Base-by-base conservation (phyloP, 2,797 vertebrate genomes). In the Sebastes miniatus region DNA sequence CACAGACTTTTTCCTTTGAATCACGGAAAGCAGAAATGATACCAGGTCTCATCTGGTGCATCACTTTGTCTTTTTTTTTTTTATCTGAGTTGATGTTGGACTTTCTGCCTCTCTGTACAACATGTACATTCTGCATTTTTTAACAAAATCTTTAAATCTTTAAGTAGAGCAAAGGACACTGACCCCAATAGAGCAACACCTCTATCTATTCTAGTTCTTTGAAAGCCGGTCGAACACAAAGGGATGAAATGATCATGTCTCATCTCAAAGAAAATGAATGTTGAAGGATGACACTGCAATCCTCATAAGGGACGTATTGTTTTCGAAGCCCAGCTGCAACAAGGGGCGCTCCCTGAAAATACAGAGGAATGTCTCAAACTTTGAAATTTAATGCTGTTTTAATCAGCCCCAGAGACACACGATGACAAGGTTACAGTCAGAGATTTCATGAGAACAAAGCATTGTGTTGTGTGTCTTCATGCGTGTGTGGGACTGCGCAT, bases 281-380 rank as follows among this genome's bases (percentile, higher is more conserved):
- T 73, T 76, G 56, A 81, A 39, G 61, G 70, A 73, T 89, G 88
- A 91, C 79, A 59, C n/a, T 32, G 77, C 84, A 82, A 11, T 86
- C 67, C 84, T 76, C 62, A 90, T 81, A 92, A 90, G 14, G 58
- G 74, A 39, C 6, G 56, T 68, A 91, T 91, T 95, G 93, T 95
- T 84, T 87, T 43, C 57, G 36, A 79, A 64, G 52, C 27, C 84
- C 92, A 95, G 92, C 92, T 94, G 94, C 86, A 87, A 72, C 4
- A n/a, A 32, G 61, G 63, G 47, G 9, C 11, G 10, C 52, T 78
- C 52, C 25, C 43, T 63, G 9, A 83, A 85, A 82, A 68, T 39
- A 27, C 50, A 2, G 43, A 24, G 86, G 84, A 90, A 90, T 89
- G 77, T 84, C 81, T 57, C 3, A 67, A 73, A 78, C 67, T 74